phyloP scores from a whole-genome alignment of 2,113 vertebrate genomes.

The Apeltes quadracus region DNA sequence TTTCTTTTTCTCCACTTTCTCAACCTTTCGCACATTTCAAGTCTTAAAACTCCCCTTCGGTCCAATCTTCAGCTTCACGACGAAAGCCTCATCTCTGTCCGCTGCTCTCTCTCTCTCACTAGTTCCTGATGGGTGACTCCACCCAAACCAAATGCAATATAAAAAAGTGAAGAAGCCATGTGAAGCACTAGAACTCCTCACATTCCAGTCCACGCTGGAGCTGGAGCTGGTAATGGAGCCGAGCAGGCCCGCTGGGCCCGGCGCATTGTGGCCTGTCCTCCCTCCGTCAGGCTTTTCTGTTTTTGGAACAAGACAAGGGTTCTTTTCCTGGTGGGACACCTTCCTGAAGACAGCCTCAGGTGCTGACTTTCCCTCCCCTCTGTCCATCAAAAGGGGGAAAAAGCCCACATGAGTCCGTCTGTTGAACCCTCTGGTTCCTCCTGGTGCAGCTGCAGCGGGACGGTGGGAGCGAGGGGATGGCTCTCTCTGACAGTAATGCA shows the following conservation, averaged over 20 bases:
- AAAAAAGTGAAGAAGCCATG: slow-evolving; percentile 48
- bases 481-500: slow-evolving; percentile 75
- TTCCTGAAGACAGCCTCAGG: slow-evolving; percentile 72
- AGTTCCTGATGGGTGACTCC: slow-evolving; percentile 56
- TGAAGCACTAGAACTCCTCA: slow-evolving; percentile 77
- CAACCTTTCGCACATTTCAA: background rate
- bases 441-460: slow-evolving; percentile 63
- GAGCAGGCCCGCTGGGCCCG: slow-evolving; percentile 75
- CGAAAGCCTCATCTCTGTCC: slow-evolving; percentile 35
- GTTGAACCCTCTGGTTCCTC: slow-evolving; percentile 31
- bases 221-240: slow-evolving; percentile 76
- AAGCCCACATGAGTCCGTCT: slow-evolving; percentile 42
- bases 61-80: slow-evolving; percentile 5
- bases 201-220: slow-evolving; percentile 72
- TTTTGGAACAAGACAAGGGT: slow-evolving; percentile 46
- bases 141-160: slow-evolving; percentile 58
- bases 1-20: background rate
- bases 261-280: slow-evolving; percentile 59
- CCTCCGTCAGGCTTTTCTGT: slow-evolving; percentile 47
- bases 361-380: slow-evolving; percentile 59
- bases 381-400: slow-evolving; percentile 28
- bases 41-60: background rate
- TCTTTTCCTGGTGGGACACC: slow-evolving; percentile 64
- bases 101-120: slow-evolving; percentile 22
- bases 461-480: slow-evolving; percentile 69